Base-by-base conservation (phyloP, 1,140 invertebrate species). In the Zaprionus inermis region DNA sequence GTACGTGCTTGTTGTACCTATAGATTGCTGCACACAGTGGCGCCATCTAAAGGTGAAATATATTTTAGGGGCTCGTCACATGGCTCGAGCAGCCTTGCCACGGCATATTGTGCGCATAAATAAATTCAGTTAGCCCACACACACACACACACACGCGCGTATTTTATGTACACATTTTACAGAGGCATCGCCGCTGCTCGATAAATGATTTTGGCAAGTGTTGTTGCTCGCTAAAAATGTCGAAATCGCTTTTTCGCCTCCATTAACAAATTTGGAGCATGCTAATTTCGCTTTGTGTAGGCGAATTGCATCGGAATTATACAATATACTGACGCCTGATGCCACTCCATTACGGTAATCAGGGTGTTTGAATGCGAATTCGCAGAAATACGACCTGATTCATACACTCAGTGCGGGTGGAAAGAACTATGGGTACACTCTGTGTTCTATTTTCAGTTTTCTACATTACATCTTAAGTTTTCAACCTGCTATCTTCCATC, bases 41-140 rank as follows among this genome's bases (percentile, higher is more conserved):
- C 38, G 38, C 38, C 38, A 44, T n/a, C 38, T 44, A 44, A 49
- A 49, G 16, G 44, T 49, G 44, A n/a, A 49, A 49, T 55, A 81
- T 77, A 81, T 72, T 81, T 81, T 77, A 81, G 79, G 81, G 79
- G 79, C 79, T 81, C 79, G 79, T 77, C 79, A 18, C 54, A n/a
- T 6, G n/a, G 18, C 44, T 66, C 32, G 11, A 16, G 38, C 38
- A 41, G n/a, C 38, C 38, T 44, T 20, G 44, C 18, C 16, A n/a
- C 9, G n/a, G n/a, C 38, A 32, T 38, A 12, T 14, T 38, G 36
- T 38, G 36, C 36, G 36, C 36, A 49, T 49, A 49, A 49, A 49
- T 49, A 49, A 20, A 49, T 49, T 12, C 38, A 16, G 38, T 44
- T 20, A 22, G 22, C 10, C 10, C 18, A 20, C 44, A 46, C 1